These are phyloP conservation scores for Mus caroli DNA, from an alignment of 2,797 vertebrate species.

Conservation along the genomic window DNA sequence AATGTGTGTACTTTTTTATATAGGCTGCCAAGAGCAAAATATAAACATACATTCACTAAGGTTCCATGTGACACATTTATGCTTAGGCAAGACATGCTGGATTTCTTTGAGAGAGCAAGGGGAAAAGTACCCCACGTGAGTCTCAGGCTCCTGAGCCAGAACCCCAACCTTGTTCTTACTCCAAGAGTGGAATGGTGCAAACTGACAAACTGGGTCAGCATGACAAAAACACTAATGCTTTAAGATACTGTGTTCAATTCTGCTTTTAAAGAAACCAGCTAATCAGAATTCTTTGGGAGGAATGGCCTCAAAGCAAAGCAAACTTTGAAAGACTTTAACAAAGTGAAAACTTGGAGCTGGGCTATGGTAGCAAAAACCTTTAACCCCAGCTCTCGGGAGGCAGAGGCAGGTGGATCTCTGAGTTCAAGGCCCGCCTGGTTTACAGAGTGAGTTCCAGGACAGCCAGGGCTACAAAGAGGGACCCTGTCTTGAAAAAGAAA, in stretches of 20 bases:
- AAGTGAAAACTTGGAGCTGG: not conserved
- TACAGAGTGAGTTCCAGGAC: not conserved
- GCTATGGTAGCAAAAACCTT: not conserved
- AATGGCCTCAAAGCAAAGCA: slow-evolving; percentile 39
- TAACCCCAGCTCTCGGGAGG: not conserved
- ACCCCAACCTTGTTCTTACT: slow-evolving; percentile 19
- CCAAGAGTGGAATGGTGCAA: not conserved
- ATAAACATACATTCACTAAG: not conserved
- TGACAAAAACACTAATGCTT: not conserved
- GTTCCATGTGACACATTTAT: too few relatives aligned
- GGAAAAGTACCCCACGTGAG: not conserved
- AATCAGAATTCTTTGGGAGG: slow-evolving; percentile 13
- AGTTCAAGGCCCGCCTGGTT: not conserved
- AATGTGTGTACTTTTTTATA: not conserved
- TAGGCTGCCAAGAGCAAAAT: not conserved
- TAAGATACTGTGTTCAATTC: not conserved
- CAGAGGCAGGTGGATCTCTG: not conserved
- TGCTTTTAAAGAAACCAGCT: slow-evolving; percentile 27
- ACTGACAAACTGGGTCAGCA: slow-evolving; percentile 7
- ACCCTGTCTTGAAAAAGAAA: not conserved
- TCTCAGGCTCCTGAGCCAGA: slow-evolving; percentile 41
- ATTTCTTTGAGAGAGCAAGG: not conserved
- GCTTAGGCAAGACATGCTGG: too few relatives aligned
- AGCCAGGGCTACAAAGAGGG: not conserved
- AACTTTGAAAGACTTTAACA: not conserved